Percentiles rank a stretch among this genome's conserved stretches.
Evolutionary conservation across 2,888 invertebrate species (phyloP).

Genomic region (Gastracanthus pulcherrimus): DNA sequence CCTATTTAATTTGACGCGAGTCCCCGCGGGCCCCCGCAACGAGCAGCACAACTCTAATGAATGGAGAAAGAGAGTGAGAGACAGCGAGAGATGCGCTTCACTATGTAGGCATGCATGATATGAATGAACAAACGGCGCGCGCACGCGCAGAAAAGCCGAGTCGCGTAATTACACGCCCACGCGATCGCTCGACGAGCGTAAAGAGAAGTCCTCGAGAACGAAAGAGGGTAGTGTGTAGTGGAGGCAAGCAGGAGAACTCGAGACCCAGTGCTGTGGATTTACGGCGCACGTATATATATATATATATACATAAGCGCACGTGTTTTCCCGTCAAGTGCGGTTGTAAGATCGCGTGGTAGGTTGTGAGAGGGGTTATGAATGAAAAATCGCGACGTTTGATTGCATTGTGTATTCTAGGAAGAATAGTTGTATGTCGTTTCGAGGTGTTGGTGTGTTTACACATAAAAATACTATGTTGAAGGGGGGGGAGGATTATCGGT

Average conservation of each 20-base stretch:
- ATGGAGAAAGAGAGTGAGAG: neutral
- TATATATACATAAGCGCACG: too few species aligned
- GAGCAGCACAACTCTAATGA: constrained; percentile 46
- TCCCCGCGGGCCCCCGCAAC: neutral
- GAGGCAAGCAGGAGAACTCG: neutral
- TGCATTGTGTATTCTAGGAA: too few species aligned
- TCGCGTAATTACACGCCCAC: constrained; percentile 55
- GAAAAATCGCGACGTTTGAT: too few species aligned
- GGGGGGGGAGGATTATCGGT: too few species aligned
- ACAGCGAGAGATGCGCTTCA: neutral
- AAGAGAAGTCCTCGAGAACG: constrained; percentile 12
- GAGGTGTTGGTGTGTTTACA: too few species aligned
- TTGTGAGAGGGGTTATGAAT: neutral
- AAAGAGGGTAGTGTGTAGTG: too few species aligned
- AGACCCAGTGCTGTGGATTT: neutral
- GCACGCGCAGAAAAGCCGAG: constrained; percentile 37
- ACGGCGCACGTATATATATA: too few species aligned
- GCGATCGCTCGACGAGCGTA: constrained; percentile 53
- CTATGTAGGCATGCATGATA: neutral
- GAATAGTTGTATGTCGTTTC: too few species aligned
- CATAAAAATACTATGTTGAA: too few species aligned
- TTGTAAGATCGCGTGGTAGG: too few species aligned
- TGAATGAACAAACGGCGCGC: constrained; percentile 14
- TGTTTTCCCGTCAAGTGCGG: too few species aligned
- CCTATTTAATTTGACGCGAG: constrained; percentile 34